Percentiles rank a stretch among this genome's conserved stretches.
These are phyloP conservation scores for Desoria tigrina DNA, from an alignment of 2,888 invertebrate species.

Conservation along the genomic window DNA sequence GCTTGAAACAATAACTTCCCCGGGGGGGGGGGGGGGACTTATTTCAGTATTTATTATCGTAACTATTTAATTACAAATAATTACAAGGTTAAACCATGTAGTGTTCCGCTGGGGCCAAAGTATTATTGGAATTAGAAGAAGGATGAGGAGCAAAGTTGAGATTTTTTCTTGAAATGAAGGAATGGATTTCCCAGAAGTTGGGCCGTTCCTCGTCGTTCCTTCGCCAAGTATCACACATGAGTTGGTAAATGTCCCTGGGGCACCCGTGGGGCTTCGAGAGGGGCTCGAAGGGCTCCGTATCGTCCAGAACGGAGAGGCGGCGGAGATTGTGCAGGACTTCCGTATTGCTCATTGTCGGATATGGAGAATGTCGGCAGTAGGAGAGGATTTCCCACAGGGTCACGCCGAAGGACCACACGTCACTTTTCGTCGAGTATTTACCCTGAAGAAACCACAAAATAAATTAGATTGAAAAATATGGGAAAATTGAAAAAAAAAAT, in stretches of 20 bases:
- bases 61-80: too few relatives aligned
- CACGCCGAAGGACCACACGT: conserved; percentile 88
- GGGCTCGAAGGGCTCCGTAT: conserved; percentile 57
- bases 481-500: conserved; percentile 50
- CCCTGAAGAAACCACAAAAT: conserved; percentile 63
- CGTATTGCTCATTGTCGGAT: conserved; percentile 71
- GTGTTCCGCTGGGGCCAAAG: not conserved
- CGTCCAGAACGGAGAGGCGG: conserved; percentile 65
- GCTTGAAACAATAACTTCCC: too few relatives aligned
- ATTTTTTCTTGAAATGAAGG: conserved; percentile 71
- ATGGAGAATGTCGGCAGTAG: conserved; percentile 76
- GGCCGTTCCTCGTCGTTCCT: conserved; percentile 77
- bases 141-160: conserved; percentile 17
- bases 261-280: conserved; percentile 71
- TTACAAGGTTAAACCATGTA: conserved; percentile 17
- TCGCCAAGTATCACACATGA: conserved; percentile 91
- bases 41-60: too few relatives aligned
- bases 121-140: conserved; percentile 11
- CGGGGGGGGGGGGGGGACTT: too few relatives aligned
- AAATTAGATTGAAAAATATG: not conserved
- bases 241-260: conserved; percentile 78
- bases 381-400: conserved; percentile 84
- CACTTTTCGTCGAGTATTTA: conserved; percentile 83
- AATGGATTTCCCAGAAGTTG: conserved; percentile 82
- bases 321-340: conserved; percentile 73